Conservation (phyloP, 2,797 vertebrate genomes). For the Muraenolepis orangiensis region DNA sequence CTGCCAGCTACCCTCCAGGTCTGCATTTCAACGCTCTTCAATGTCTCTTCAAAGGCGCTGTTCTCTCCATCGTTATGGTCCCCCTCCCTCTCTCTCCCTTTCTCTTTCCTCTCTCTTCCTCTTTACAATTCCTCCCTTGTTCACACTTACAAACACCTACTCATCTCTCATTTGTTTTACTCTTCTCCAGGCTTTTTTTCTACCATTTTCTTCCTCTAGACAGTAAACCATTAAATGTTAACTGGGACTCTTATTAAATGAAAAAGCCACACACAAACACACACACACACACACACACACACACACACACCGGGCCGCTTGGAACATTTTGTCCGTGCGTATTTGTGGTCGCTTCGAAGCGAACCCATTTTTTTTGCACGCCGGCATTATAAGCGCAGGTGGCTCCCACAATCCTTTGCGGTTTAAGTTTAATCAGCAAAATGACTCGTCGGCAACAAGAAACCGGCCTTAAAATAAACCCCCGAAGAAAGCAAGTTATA, state of each 20-base stretch:
- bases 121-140: background rate
- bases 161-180: too few species aligned
- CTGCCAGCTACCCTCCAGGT: background rate
- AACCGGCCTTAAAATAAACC: background rate
- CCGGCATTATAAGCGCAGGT: background rate
- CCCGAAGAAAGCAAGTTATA: background rate
- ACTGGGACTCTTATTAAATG: too few species aligned
- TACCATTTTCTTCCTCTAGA: too few species aligned
- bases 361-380: background rate
- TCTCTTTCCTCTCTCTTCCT: background rate
- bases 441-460: background rate
- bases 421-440: background rate
- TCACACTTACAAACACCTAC: too few species aligned
- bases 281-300: too few species aligned
- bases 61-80: background rate
- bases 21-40: background rate
- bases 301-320: background rate
- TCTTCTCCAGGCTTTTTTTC: too few species aligned
- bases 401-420: background rate
- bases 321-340: background rate
- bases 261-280: too few species aligned
- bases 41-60: background rate
- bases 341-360: background rate
- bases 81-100: constrained; percentile 2
- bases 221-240: too few species aligned